Conservation (phyloP, 2,113 vertebrate species). For the Platichthys stellatus region DNA sequence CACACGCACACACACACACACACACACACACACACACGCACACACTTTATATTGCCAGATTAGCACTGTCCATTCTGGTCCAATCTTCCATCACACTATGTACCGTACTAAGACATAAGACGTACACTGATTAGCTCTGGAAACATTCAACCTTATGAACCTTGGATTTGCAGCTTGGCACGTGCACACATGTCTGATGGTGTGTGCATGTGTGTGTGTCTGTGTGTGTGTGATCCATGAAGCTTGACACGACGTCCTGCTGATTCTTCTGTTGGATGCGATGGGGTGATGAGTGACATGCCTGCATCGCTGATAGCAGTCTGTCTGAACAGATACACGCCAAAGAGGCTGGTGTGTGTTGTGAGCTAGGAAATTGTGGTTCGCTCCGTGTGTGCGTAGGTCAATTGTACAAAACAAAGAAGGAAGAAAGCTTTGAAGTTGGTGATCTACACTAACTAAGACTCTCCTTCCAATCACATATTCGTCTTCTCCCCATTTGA, state of each 20-base stretch:
- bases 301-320: conserved; percentile 60
- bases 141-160: conserved; percentile 63
- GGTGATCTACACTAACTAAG: conserved; percentile 50
- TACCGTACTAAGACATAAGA: conserved; percentile 54
- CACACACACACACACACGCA: neutral
- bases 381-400: conserved; percentile 7
- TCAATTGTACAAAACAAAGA: conserved; percentile 41
- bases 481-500: conserved; percentile 61
- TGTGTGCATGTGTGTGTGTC: conserved; percentile 27
- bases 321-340: conserved; percentile 62
- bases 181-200: conserved; percentile 30
- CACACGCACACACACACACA: neutral
- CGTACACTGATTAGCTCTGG: conserved; percentile 53
- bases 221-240: conserved; percentile 34
- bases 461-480: conserved; percentile 67
- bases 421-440: conserved; percentile 40
- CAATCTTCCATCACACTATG: conserved; percentile 44
- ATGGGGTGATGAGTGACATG: conserved; percentile 69
- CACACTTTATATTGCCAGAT: conserved; percentile 34
- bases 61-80: conserved; percentile 47
- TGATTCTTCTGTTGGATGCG: conserved; percentile 66
- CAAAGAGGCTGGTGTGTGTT: conserved; percentile 41
- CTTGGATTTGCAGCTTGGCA: conserved; percentile 50
- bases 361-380: conserved; percentile 16
- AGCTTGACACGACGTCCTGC: conserved; percentile 59